Evolutionary conservation across 1,140 invertebrate species (phyloP).

Genomic region (Papilio xuthus): DNA sequence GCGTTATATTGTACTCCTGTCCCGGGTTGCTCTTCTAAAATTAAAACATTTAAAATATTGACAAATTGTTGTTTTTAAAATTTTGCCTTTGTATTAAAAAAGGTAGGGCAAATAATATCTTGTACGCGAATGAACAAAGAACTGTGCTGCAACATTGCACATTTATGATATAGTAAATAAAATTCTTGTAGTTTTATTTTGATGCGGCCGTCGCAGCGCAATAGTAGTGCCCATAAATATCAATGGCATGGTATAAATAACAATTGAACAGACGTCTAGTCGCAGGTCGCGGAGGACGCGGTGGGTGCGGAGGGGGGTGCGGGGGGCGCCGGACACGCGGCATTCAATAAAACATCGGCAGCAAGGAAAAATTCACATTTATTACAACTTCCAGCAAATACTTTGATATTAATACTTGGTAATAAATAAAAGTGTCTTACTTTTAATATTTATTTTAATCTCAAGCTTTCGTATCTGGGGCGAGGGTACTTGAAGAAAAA

Average conservation of each 20-base stretch:
- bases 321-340: not conserved
- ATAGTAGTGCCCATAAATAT: not conserved
- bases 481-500: not conserved
- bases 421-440: not conserved
- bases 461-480: not conserved
- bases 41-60: not conserved
- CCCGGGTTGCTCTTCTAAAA: not conserved
- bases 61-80: not conserved
- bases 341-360: constrained; percentile 11
- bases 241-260: constrained; percentile 14
- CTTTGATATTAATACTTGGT: not conserved
- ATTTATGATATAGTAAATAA: not conserved
- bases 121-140: not conserved
- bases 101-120: not conserved
- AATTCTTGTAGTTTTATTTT: constrained; percentile 7
- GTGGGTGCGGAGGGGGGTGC: not conserved
- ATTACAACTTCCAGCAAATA: not conserved
- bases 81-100: not conserved
- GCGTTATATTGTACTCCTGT: not conserved
- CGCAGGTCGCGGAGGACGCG: not conserved
- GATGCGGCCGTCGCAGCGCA: constrained; percentile 1
- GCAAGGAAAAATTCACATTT: constrained; percentile 18
- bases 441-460: constrained; percentile 11
- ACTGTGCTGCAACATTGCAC: not conserved
- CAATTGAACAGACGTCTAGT: not conserved